Conservation (phyloP, 1,140 invertebrate genomes). For the Elysia chlorotica region DNA sequence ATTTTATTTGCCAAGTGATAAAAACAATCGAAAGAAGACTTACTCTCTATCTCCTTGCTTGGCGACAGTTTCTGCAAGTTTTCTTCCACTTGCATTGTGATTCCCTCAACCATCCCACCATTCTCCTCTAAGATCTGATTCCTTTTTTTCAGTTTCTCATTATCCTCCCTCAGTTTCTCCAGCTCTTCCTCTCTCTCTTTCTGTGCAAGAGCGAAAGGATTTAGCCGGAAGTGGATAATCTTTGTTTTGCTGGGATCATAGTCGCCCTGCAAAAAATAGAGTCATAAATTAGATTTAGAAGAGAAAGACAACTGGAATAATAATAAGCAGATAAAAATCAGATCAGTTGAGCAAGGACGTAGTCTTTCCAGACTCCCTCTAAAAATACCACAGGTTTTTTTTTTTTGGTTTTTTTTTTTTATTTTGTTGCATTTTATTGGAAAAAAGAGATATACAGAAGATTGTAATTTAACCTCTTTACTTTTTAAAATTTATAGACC, state of each 20-base stretch:
- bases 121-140: slow-evolving; percentile 43
- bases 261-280: slow-evolving; percentile 9
- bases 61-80: slow-evolving; percentile 56
- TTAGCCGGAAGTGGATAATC: not conserved
- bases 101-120: slow-evolving; percentile 46
- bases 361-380: too few species aligned
- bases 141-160: slow-evolving; percentile 5
- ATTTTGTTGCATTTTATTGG: too few species aligned
- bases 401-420: too few species aligned
- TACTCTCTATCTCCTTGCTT: slow-evolving; percentile 52
- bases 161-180: not conserved
- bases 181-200: not conserved
- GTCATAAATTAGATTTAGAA: too few species aligned
- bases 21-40: slow-evolving; percentile 12
- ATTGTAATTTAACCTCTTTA: too few species aligned
- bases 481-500: too few species aligned
- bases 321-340: too few species aligned
- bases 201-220: slow-evolving; percentile 2
- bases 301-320: too few species aligned
- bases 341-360: too few species aligned
- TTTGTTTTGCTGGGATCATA: slow-evolving; percentile 18
- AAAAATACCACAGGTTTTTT: too few species aligned
- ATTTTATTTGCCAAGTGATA: not conserved
- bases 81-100: slow-evolving; percentile 63
- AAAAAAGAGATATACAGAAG: too few species aligned